A percentile compares a stretch with the other conserved stretches of the same genome.
Evolutionary conservation across 2,797 vertebrate genomes (phyloP).

Genomic region (Varecia variegata): DNA sequence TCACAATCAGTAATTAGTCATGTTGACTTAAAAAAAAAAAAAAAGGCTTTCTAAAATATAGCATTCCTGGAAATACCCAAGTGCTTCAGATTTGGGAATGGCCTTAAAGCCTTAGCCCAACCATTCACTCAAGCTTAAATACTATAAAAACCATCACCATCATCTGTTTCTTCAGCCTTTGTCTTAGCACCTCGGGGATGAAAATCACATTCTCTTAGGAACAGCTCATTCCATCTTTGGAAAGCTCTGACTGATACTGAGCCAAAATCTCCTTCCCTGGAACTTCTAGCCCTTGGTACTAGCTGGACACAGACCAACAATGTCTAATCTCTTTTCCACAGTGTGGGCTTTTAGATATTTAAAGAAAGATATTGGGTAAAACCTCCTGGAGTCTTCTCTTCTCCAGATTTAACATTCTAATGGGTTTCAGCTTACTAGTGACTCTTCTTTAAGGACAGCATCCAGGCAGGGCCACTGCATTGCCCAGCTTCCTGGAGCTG

Average conservation of each 20-base stretch:
- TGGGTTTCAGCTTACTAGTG: not conserved
- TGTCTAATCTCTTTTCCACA: not conserved
- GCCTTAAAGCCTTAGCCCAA: not conserved
- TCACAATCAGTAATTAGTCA: not conserved
- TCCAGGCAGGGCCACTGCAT: not conserved
- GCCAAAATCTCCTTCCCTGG: not conserved
- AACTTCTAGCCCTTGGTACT: not conserved
- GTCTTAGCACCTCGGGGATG: not conserved
- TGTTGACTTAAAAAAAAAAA: conserved; percentile 2
- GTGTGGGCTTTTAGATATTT: not conserved
- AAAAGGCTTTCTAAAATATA: not conserved
- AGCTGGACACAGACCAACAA: not conserved
- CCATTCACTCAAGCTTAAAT: not conserved
- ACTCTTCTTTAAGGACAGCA: not conserved
- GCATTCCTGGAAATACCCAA: not conserved
- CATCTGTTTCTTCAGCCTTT: not conserved
- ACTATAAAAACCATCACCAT: not conserved
- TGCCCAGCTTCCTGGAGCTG: not conserved
- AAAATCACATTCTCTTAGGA: not conserved
- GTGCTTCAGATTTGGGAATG: not conserved
- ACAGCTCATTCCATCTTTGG: not conserved
- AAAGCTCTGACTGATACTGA: not conserved
- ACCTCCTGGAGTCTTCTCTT: not conserved
- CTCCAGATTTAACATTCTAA: not conserved
- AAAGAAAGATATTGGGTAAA: not conserved